Evolutionary conservation across 2,888 invertebrate genomes (phyloP).

Genomic region (Serrognathus titanus): DNA sequence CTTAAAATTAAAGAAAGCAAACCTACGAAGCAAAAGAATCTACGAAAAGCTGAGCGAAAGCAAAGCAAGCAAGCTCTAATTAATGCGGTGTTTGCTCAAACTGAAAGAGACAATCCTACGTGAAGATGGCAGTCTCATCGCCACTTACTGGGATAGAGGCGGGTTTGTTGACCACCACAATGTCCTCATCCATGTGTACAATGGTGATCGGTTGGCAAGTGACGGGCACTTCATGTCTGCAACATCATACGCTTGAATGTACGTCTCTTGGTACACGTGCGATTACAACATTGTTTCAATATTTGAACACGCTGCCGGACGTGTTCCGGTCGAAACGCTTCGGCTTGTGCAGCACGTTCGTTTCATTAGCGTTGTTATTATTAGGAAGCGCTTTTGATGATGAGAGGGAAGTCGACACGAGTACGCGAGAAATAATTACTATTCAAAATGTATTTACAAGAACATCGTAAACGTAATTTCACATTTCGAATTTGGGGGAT

Average conservation of each 20-base stretch:
- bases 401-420: too few relatives aligned
- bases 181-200: conserved; percentile 96
- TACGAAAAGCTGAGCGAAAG: not conserved
- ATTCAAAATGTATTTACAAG: too few relatives aligned
- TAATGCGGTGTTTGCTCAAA: not conserved
- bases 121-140: conserved; percentile 71
- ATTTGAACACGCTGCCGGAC: not conserved
- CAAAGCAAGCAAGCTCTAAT: not conserved
- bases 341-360: too few relatives aligned
- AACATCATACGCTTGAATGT: conserved; percentile 48
- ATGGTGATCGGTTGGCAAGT: conserved; percentile 95
- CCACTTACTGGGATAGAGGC: conserved; percentile 99
- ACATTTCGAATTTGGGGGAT: too few relatives aligned
- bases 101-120: not conserved
- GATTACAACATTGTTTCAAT: not conserved
- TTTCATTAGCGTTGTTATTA: too few relatives aligned
- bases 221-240: conserved; percentile 99
- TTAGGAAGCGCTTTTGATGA: too few relatives aligned
- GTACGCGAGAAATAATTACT: too few relatives aligned
- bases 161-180: conserved; percentile 99
- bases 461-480: too few relatives aligned
- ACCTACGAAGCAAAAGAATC: not conserved
- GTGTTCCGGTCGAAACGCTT: too few relatives aligned
- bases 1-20: too few relatives aligned
- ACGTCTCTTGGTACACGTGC: conserved; percentile 28